phyloP scores from a whole-genome alignment of 2,113 vertebrate genomes.

The Myxocyprinus asiaticus region DNA sequence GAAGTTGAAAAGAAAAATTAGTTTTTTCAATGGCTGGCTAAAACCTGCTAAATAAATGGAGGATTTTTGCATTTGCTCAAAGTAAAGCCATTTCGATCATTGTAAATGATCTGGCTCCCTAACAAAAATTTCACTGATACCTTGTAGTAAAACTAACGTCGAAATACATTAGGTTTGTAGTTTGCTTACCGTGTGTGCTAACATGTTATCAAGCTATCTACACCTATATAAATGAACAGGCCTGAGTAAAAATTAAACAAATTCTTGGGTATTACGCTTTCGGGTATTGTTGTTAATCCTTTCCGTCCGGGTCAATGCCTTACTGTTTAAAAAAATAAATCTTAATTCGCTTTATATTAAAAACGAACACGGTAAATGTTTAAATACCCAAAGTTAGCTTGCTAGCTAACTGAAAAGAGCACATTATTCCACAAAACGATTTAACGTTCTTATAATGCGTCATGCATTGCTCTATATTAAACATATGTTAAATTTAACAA shows the following conservation, averaged over 20 bases:
- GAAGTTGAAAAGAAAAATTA: no score
- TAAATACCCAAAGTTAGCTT: not conserved
- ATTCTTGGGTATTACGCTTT: no score
- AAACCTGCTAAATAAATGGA: no score
- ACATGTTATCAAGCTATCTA: not conserved
- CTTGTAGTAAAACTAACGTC: not conserved
- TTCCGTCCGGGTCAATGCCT: no score
- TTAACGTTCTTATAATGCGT: no score
- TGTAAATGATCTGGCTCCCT: no score
- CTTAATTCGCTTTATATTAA: not conserved
- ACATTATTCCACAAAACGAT: not conserved
- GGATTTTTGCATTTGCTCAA: no score
- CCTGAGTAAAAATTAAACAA: not conserved
- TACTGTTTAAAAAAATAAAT: not conserved
- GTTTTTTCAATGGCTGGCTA: no score
- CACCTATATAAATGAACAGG: slow-evolving; percentile 9
- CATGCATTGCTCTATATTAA: no score
- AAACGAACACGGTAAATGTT: not conserved
- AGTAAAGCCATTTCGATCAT: no score
- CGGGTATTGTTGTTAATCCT: not conserved
- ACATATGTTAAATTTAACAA: no score
- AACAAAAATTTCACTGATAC: no score
- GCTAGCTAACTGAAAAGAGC: not conserved
- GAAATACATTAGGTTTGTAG: not conserved
- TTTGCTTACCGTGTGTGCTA: not conserved